Evolutionary conservation across 2,888 invertebrate genomes (phyloP).

Genomic region (Machimus atricapillus): DNA sequence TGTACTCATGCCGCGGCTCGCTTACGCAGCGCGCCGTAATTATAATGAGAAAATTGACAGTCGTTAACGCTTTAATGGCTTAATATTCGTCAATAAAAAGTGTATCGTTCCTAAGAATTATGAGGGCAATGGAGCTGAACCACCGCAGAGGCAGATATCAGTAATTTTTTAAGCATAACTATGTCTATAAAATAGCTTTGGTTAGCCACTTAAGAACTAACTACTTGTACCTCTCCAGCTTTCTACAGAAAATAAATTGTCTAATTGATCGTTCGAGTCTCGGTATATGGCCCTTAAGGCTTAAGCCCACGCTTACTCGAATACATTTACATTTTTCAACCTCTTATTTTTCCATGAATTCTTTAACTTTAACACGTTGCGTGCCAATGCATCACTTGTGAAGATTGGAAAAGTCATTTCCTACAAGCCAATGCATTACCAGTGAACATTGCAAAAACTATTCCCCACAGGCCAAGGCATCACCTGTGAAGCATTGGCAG

Average conservation of each 20-base stretch:
- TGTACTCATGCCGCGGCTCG: background rate
- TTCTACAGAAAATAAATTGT: background rate
- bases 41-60: constrained; percentile 10
- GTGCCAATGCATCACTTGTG: too few species aligned
- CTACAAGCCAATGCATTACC: too few species aligned
- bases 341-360: background rate
- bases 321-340: background rate
- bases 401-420: too few species aligned
- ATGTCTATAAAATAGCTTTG: background rate
- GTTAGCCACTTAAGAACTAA: background rate
- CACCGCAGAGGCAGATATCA: background rate
- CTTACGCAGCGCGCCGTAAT: background rate
- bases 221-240: background rate
- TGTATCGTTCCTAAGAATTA: background rate
- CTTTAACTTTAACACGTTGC: background rate
- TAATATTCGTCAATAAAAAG: constrained; percentile 6
- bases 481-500: too few species aligned
- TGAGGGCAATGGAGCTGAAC: background rate
- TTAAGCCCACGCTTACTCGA: background rate
- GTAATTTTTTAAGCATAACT: background rate
- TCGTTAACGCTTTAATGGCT: constrained; percentile 7
- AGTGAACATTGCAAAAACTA: too few species aligned
- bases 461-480: too few species aligned
- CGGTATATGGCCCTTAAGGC: background rate
- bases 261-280: background rate